Base-by-base conservation (phyloP, 2,797 vertebrate genomes). In the Remorina albescens region DNA sequence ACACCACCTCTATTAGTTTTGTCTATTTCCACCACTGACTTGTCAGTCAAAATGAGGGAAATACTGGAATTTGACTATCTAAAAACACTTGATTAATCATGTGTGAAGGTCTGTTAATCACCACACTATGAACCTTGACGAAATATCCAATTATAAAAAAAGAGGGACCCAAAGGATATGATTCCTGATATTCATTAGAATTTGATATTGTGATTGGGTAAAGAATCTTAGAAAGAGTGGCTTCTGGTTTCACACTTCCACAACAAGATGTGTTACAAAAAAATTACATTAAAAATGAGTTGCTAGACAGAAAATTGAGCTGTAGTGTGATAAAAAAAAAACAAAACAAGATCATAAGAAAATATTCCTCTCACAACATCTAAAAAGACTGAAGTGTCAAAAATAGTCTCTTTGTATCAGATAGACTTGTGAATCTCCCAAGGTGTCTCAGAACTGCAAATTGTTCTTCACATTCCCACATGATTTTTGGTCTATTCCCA, bases 1-100 rank as follows among this genome's bases (percentile, higher is more conserved):
- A 96, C 94, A 93, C 87, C 16, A 88, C 82, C 90, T 93, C 93
- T 91, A 89, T 91, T 90, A 93, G 89, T 92, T 93, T 87, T 90
- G 78, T 93, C 89, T 85, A 80, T 91, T 91, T 92, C 91, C 86
- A 92, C 91, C 80, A 86, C 88, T 82, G 86, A 88, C 90, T 87
- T 96, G 90, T 94, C 93, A 94, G 90, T 95, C 91, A 95, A 87
- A 86, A 71, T 86, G 25, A 75, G 63, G 55, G 49, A 61, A 19
- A 60, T 51, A 39, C 63, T 64, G 36, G 53, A 71, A 66, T 78
- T 32, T 30, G 54, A 67, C 60, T 56, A 69, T 76, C 7, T 9
- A 50, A 73, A 69, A 74, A 69, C 18, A 5, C 55, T 57, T 82
- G 56, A 81, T 58, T 78, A 80, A 77, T 74, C 65, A 64, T 53